Evolutionary conservation across 2,888 invertebrate genomes (phyloP).

Genomic region (Sesia bembeciformis): DNA sequence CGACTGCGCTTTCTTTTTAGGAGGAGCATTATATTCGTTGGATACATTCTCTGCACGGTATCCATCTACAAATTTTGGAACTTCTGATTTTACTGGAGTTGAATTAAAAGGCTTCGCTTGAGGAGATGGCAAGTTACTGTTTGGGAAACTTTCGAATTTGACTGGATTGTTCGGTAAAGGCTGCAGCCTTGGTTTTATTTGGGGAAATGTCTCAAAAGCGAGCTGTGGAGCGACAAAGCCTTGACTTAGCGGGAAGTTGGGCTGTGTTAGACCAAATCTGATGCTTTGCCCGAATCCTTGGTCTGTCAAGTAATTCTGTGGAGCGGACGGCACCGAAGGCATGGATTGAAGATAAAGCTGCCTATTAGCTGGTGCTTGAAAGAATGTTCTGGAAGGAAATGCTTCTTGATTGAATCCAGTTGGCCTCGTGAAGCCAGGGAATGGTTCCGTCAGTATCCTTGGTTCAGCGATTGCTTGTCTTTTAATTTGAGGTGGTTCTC

Average conservation of each 20-base stretch:
- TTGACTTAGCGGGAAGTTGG: conserved; percentile 54
- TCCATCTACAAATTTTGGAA: conserved; percentile 56
- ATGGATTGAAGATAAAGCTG: conserved; percentile 58
- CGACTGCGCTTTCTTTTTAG: conserved; percentile 45
- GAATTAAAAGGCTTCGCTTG: conserved; percentile 42
- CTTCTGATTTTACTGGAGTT: conserved; percentile 27
- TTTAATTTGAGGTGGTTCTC: conserved; percentile 28
- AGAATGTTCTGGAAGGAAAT: conserved; percentile 45
- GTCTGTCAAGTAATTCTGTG: conserved; percentile 57
- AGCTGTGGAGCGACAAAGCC: conserved; percentile 53
- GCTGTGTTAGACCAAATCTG: conserved; percentile 54
- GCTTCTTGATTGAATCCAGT: conserved; percentile 40
- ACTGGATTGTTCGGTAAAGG: conserved; percentile 26
- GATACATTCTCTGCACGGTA: conserved; percentile 51
- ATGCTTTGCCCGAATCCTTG: conserved; percentile 60
- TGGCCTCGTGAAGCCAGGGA: conserved; percentile 39
- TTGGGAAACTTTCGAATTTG: conserved; percentile 38
- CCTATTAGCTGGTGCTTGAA: conserved; percentile 41
- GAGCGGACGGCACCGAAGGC: conserved; percentile 54
- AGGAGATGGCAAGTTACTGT: conserved; percentile 21
- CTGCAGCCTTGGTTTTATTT: conserved; percentile 28
- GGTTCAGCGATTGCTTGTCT: conserved; percentile 64
- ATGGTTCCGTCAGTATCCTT: conserved; percentile 58
- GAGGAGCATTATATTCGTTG: conserved; percentile 18
- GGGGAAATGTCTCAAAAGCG: conserved; percentile 39